Evolutionary conservation across 1,140 invertebrate genomes (phyloP).

Genomic region (Platyscapa corneri): DNA sequence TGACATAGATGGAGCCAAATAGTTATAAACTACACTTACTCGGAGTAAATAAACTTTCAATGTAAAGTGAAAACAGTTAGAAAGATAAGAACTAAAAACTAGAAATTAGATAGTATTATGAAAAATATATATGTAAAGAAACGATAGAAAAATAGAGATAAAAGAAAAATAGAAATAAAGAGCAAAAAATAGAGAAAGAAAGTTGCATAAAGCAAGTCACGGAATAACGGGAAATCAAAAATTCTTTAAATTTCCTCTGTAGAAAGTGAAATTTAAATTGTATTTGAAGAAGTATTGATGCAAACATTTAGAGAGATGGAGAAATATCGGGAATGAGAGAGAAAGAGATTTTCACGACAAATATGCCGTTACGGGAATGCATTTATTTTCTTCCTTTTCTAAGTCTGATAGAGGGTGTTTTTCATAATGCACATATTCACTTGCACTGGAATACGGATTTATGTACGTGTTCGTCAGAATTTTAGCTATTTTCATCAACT

Average conservation of each 20-base stretch:
- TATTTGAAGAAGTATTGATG: background rate
- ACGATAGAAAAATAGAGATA: background rate
- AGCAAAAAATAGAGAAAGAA: background rate
- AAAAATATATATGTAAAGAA: background rate
- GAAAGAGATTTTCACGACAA: background rate
- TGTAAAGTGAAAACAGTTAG: no score
- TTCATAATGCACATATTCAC: background rate
- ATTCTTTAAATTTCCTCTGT: constrained; percentile 54
- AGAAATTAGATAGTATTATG: no score
- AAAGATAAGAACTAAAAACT: no score
- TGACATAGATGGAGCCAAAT: no score
- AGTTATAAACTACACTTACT: no score
- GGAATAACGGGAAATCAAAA: constrained; percentile 50
- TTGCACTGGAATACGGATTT: background rate
- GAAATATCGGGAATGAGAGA: background rate
- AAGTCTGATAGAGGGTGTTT: background rate
- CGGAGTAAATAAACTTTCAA: no score
- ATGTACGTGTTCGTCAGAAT: no score
- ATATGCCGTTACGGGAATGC: background rate
- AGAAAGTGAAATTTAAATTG: background rate
- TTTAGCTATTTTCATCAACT: no score
- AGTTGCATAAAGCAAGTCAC: background rate
- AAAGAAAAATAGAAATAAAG: no score
- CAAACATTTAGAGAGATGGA: background rate
- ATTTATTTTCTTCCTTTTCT: background rate